Evolutionary conservation across 2,888 invertebrate genomes (phyloP), one percentile per base, ranked within the genome.

Genomic region (Portevinia maculata): DNA sequence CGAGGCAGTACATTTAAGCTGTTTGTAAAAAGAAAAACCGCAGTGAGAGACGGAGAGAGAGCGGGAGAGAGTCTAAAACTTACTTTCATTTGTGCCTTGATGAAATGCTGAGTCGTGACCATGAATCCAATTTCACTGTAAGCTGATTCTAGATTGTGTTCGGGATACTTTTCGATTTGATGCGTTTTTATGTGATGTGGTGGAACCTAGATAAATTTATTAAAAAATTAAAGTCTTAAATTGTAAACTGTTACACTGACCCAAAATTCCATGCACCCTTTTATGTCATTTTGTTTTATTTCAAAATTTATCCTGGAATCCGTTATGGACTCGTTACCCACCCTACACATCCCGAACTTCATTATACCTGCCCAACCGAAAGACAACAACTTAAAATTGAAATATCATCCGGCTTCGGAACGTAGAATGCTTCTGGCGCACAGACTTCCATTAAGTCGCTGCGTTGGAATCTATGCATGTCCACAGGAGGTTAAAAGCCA

Each of bases 1-100:
- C 62, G 87, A 87, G n/a, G 91, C 90, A 28, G 88, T 88, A 85
- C 91, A 91, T 86, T 90, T 90, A 9, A 91, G 88, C 91, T 91
- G 73, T 30, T 41, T 15, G 15, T n/a, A 59, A 37, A 75, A 19
- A n/a, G 15, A 62, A 13, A 13, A 1, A 24, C 5, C 50, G 15
- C n/a, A 13, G 3, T 30, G 3, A 1, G 8, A 41, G 62, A 48
- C 74, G 15, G 28, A 6, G n/a, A 8, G 4, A n/a, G 9, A 46
- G 48, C 4, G 7, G 48, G 21, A 62, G 7, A 52, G 11, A 21
- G 2, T 6, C 13, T n/a, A 46, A 3, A 11, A 83, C 85, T 87
- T 87, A 90, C 90, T 87, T 88, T 86, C 88, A 90, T 89, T 86
- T 89, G 89, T 59, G 89, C 89, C 79, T 89, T 89, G 83, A 88